Base-by-base conservation (phyloP, 2,797 vertebrate species). In the Pterois miles region DNA sequence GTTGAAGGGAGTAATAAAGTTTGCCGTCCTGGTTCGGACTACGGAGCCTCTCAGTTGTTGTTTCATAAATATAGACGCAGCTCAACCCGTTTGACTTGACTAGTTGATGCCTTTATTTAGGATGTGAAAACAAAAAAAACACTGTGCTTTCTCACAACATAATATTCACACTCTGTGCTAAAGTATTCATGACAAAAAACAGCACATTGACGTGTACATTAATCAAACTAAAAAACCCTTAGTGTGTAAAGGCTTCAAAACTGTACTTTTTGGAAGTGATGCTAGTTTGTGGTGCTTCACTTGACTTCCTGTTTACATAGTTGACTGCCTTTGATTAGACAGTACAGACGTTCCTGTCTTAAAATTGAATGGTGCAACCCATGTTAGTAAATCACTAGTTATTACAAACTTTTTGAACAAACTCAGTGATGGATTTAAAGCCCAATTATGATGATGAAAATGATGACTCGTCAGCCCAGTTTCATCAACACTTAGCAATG, bases 91-190 rank as follows among this genome's bases (percentile, higher is more conserved):
- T 43, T 14, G 16, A 43, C 14, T 6, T 43, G 40, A 43, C 18
- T 43, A 16, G 40, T 43, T 43, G 14, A 43, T 43, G 38, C 1
- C 14, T 40, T 43, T 18, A 43, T 18, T 43, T 0, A 43, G 14
- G 14, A 6, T 40, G 38, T 14, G 0, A 3, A 40, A 40, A 14
- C 14, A 43, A 43, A 43, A 43, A 8, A 43, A 18, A 18, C 0
- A 43, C 16, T 14, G 14, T 16, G 7, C 14, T 18, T 3, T 43
- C 18, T 43, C 3, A 14, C 14, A 6, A 18, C 40, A 43, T 43
- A 18, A 43, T 43, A 43, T 43, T 43, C 40, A 18, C 16, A 6
- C 16, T 43, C 6, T 43, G 16, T 43, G 14, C 18, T 6, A 43
- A 43, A 43, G 16, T 43, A 43, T 43, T 43, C 14, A 1, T 43